Conservation (phyloP, 2,888 invertebrate species). For the Drosophila melanocephala region DNA sequence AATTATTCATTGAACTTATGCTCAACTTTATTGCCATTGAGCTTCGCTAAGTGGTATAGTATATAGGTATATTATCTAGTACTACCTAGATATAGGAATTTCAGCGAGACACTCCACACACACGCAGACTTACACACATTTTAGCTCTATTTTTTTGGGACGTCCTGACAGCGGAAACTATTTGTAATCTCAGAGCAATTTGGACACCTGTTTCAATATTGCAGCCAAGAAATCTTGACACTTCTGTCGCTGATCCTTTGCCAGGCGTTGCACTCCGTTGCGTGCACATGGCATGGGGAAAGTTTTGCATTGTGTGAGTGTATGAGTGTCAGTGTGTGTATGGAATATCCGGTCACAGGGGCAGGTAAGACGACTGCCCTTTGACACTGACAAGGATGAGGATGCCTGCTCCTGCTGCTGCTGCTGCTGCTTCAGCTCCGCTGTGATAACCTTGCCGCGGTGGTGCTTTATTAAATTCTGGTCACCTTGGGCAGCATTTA, state of each 20-base stretch:
- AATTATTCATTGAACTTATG: background rate
- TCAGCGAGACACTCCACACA: background rate
- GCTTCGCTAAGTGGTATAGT: conserved; percentile 11
- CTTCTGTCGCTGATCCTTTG: conserved; percentile 56
- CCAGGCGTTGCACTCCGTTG: conserved; percentile 14
- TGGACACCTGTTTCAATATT: conserved; percentile 80
- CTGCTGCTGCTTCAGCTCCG: conserved; percentile 5
- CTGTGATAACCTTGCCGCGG: conserved; percentile 70
- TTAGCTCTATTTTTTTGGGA: background rate
- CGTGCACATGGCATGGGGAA: conserved; percentile 17
- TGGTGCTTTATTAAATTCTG: conserved; percentile 77
- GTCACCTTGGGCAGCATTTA: conserved; percentile 78
- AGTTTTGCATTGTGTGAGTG: conserved; percentile 48
- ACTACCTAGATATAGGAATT: conserved; percentile 1
- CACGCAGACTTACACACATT: background rate
- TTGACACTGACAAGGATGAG: conserved; percentile 49
- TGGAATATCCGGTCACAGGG: conserved; percentile 57
- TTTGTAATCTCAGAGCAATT: conserved; percentile 61
- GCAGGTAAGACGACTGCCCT: conserved; percentile 49
- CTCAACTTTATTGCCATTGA: background rate
- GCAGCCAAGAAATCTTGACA: conserved; percentile 66
- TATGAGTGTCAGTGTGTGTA: background rate
- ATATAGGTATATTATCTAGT: background rate
- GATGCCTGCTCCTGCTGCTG: conserved; percentile 5
- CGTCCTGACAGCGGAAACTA: conserved; percentile 49